Evolutionary conservation across 2,113 vertebrate genomes (phyloP).

Genomic region (Typhlomys cinereus): DNA sequence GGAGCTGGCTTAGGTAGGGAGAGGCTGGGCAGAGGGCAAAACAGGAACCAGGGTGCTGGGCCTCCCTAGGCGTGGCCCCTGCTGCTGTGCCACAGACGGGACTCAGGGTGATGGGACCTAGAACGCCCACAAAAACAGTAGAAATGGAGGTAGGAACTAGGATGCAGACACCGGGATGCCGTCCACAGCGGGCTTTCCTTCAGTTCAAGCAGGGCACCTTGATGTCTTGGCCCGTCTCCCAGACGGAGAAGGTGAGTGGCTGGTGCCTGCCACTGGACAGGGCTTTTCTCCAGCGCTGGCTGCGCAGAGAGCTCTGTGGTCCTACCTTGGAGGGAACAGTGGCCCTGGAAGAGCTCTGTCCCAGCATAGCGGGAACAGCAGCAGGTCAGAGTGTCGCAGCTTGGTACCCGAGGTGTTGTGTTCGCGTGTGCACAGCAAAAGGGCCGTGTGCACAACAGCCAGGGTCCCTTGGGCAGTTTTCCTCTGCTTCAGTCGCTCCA

Average conservation of each 20-base stretch:
- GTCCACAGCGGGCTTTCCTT: not conserved
- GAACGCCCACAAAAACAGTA: not conserved
- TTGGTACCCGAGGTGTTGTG: not conserved
- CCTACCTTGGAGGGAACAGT: not conserved
- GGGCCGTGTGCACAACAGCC: not conserved
- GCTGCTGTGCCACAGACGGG: not conserved
- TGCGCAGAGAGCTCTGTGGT: not conserved
- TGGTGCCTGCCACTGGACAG: not conserved
- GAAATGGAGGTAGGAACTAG: not conserved
- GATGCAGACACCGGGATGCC: not conserved
- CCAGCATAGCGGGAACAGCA: not conserved
- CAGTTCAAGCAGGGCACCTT: not conserved
- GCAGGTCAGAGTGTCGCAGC: not conserved
- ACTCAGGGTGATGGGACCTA: not conserved
- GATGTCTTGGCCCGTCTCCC: not conserved
- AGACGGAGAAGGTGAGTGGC: not conserved
- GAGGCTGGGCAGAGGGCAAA: not conserved
- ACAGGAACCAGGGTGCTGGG: not conserved
- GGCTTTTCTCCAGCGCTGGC: not conserved
- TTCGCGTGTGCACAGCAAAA: conserved; percentile 20
- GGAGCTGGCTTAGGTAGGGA: not conserved
- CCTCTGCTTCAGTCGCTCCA: conserved; percentile 25
- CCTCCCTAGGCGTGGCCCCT: not conserved
- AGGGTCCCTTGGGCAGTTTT: not conserved
- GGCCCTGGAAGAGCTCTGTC: not conserved